Conservation (phyloP, 2,797 vertebrate species). For the Darevskia mixta region DNA sequence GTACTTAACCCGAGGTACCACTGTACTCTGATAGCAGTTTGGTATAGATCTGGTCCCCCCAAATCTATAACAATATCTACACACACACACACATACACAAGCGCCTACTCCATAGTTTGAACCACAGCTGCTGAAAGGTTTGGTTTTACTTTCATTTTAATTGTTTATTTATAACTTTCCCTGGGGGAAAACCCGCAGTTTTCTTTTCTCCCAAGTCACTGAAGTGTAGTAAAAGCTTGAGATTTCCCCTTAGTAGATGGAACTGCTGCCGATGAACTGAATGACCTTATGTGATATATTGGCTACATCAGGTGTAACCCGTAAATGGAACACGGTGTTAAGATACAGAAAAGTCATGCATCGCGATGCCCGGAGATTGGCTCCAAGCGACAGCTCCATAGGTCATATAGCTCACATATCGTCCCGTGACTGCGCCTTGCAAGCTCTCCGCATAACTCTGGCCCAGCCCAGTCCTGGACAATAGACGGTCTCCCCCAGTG, state of each 20-base stretch:
- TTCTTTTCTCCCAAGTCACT: not conserved
- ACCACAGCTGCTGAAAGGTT: too few relatives aligned
- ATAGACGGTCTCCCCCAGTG: conserved; percentile 7
- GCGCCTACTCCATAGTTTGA: too few relatives aligned
- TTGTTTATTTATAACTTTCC: too few relatives aligned
- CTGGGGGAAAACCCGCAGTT: not conserved
- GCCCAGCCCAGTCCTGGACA: conserved; percentile 29
- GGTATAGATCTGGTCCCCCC: too few relatives aligned
- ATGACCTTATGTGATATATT: not conserved
- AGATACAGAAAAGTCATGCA: not conserved
- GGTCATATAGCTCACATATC: conserved; percentile 56
- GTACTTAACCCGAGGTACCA: too few relatives aligned
- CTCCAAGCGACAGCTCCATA: conserved; percentile 43
- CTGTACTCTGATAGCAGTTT: too few relatives aligned
- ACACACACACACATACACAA: too few relatives aligned
- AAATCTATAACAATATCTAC: too few relatives aligned
- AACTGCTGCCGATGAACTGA: not conserved
- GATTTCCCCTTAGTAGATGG: not conserved
- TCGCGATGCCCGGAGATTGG: conserved; percentile 23
- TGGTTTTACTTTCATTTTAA: too few relatives aligned
- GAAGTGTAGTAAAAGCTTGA: not conserved
- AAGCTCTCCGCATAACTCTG: conserved; percentile 2
- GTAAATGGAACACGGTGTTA: not conserved
- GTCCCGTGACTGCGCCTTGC: conserved; percentile 26
- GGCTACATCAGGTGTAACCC: not conserved